Base-by-base conservation (phyloP, 2,113 vertebrate species). In the Chloropsis cyanopogon region DNA sequence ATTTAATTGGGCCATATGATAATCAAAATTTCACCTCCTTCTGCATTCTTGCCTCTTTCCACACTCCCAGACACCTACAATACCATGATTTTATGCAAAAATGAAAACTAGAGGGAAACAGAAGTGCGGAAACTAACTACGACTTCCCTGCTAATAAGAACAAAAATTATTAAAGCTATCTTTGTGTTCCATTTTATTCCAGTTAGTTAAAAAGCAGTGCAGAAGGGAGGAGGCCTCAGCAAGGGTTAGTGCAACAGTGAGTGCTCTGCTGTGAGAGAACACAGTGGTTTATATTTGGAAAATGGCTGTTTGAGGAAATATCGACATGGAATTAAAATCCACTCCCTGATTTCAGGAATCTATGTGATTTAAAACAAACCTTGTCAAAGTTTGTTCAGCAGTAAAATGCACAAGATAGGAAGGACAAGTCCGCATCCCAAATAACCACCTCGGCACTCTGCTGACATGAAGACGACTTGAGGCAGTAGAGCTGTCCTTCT, bases 391-490 rank as follows among this genome's bases (percentile, higher is more conserved):
- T 29, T 5, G 4, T 35, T 77, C 49, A 77, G 54, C 35, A 54
- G 31, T 41, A 59, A 39, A 23, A 23, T 8, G 35, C 25, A 64
- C 33, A 46, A 84, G 19, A 59, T 8, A 53, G 10, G 49, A 76
- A 49, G 39, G 18, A 46, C 33, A 93, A n/a, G 18, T 25, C 19
- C 1, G 0, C 60, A 49, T 35, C 42, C 54, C 17, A 35, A 72
- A 26, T 11, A 39, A 50, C 25, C 49, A 39, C 37, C 66, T 70
- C 7, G 23, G 46, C 42, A 37, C 41, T 52, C 14, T 16, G 24
- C 20, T 35, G 64, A 31, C 46, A 35, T 7, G 17, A 75, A 46
- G 57, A 72, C 0, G 0, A 49, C 41, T 8, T 59, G 33, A 26
- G 64, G 22, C 46, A 53, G 35, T 3, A 39, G 10, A 46, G 39